phyloP scores from a whole-genome alignment of 2,888 invertebrate species.

The Caenorhabditis sp. region DNA sequence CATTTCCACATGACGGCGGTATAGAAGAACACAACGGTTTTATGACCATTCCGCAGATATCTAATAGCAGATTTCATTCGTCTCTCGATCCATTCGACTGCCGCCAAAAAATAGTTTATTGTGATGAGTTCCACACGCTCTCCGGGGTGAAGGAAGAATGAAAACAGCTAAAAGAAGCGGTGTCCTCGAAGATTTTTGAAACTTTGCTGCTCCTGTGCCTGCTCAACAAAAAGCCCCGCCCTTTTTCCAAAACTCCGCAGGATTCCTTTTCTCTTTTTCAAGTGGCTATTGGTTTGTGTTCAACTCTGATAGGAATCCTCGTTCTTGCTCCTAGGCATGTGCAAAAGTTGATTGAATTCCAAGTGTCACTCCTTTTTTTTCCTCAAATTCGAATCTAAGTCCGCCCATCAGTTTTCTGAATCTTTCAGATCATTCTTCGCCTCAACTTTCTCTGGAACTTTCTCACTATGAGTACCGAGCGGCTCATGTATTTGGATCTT shows the following conservation, averaged over 20 bases:
- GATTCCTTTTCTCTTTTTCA: background rate
- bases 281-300: background rate
- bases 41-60: conserved; percentile 42
- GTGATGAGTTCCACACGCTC: conserved; percentile 55
- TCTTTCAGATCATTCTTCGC: conserved; percentile 44
- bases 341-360: conserved; percentile 36
- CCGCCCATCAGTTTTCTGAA: background rate
- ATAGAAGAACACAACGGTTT: conserved; percentile 26
- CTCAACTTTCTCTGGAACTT: conserved; percentile 32
- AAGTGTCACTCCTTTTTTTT: conserved; percentile 19
- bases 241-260: conserved; percentile 8
- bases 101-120: conserved; percentile 42
- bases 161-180: conserved; percentile 48
- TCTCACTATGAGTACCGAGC: conserved; percentile 45
- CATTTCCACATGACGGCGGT: conserved; percentile 32
- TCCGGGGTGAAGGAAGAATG: conserved; percentile 21
- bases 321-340: conserved; percentile 8
- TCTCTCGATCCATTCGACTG: conserved; percentile 15
- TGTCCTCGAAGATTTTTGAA: conserved; percentile 51
- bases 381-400: background rate
- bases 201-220: conserved; percentile 29
- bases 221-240: no score
- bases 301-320: background rate
- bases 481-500: conserved; percentile 45
- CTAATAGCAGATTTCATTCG: conserved; percentile 22